Evolutionary conservation across 2,888 invertebrate species (phyloP).

Genomic region (Cephus runcator): DNA sequence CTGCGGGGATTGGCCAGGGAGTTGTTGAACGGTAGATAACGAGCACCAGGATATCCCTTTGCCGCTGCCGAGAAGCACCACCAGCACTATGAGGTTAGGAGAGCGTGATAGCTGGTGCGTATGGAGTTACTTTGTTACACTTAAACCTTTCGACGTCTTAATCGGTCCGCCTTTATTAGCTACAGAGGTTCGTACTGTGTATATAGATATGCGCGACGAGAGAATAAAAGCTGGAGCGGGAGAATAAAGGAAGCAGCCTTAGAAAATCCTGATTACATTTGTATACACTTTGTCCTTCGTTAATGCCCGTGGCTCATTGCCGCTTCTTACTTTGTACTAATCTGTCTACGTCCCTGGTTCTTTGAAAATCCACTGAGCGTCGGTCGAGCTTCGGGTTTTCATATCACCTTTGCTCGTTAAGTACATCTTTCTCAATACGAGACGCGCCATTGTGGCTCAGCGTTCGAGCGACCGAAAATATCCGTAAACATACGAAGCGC

Average conservation of each 20-base stretch:
- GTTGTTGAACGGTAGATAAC: background rate
- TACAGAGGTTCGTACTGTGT: background rate
- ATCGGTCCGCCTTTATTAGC: background rate
- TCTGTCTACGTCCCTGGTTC: too few relatives aligned
- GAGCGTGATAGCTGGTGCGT: background rate
- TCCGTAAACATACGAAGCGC: background rate
- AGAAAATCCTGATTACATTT: background rate
- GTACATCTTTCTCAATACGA: background rate
- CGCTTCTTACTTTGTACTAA: too few relatives aligned
- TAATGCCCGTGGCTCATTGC: background rate
- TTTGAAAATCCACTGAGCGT: background rate
- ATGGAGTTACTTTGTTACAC: background rate
- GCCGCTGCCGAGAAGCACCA: background rate
- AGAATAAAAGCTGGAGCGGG: background rate
- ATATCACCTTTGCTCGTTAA: background rate
- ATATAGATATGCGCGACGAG: background rate
- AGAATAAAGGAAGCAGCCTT: background rate
- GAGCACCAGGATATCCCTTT: background rate
- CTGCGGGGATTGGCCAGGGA: background rate
- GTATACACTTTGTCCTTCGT: background rate
- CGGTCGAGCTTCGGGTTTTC: background rate
- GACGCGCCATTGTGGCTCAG: background rate
- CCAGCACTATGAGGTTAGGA: background rate
- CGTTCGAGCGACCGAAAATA: background rate
- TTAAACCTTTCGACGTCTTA: background rate